Base-by-base conservation (phyloP, 2,888 invertebrate species). In the Orthosia cruda region DNA sequence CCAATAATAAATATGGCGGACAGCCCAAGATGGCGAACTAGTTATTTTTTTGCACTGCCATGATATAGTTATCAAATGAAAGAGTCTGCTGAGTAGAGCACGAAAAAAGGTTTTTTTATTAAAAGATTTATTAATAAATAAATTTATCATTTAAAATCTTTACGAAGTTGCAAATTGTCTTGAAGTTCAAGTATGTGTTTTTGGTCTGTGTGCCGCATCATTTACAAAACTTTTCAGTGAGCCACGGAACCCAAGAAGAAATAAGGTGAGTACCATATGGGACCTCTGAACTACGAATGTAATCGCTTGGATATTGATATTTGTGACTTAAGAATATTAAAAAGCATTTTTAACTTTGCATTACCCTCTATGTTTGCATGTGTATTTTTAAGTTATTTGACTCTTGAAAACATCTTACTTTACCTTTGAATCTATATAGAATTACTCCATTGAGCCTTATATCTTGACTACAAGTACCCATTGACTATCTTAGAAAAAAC, bases 261-360 rank as follows among this genome's bases (percentile, higher is more conserved):
- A 47, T 54, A 74, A 85, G 86, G 86, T 85, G 84, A 84, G 86
- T 81, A 32, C 54, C 12, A 63, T 13, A 58, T 18, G 52, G 55
- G 63, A 81, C 66, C 68, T 71, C 59, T 47, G 3, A n/a, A 57
- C 11, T n/a, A 18, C 26, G 13, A 52, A 40, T 3, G n/a, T 20
- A 49, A 58, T 52, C 40, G 63, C 74, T 87, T 86, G 84, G 84
- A 71, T 81, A 73, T 61, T 20, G 71, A 75, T 64, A 62, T 58
- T 65, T 57, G 26, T 59, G 18, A 52, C 1, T 0, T 54, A 63
- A 20, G 23, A 20, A 12, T 40, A 54, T 20, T 40, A 49, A 12
- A 32, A 55, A 67, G 67, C 77, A 13, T 71, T 83, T 80, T 74
- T 83, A 86, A 83, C 73, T 78, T 79, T 87, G 86, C 83, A 87